Conservation (phyloP, 2,888 invertebrate species). For the Tromatobia lineatoria region DNA sequence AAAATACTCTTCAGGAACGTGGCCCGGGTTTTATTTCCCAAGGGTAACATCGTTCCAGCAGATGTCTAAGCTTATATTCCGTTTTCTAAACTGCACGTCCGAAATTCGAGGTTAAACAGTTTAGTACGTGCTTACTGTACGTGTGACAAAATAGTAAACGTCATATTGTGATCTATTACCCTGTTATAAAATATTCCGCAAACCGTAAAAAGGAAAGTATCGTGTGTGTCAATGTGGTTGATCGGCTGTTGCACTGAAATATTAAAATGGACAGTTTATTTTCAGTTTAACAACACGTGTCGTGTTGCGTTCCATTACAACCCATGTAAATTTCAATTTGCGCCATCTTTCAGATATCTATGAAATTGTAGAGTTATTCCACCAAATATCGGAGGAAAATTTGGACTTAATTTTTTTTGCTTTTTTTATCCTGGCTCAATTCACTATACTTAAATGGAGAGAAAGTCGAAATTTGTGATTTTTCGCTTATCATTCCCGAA, state of each 20-base stretch:
- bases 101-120: conserved; percentile 18
- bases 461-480: too few relatives aligned
- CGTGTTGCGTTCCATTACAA: too few relatives aligned
- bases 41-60: conserved; percentile 25
- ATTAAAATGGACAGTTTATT: not conserved
- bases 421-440: too few relatives aligned
- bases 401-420: too few relatives aligned
- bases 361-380: too few relatives aligned
- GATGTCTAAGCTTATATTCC: conserved; percentile 37
- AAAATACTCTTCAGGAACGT: conserved; percentile 15
- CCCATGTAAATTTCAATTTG: too few relatives aligned
- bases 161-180: conserved; percentile 45
- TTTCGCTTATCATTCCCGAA: too few relatives aligned
- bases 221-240: not conserved
- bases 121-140: conserved; percentile 32
- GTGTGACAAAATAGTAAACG: conserved; percentile 51
- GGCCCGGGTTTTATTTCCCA: conserved; percentile 45
- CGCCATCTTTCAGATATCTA: too few relatives aligned
- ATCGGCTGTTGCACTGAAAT: not conserved
- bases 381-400: too few relatives aligned
- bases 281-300: too few relatives aligned
- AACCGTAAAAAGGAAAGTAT: not conserved
- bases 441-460: too few relatives aligned
- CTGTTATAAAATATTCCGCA: conserved; percentile 3
- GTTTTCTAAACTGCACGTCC: not conserved